Evolutionary conservation across 2,113 vertebrate species (phyloP).

Genomic region (Origma solitaria): DNA sequence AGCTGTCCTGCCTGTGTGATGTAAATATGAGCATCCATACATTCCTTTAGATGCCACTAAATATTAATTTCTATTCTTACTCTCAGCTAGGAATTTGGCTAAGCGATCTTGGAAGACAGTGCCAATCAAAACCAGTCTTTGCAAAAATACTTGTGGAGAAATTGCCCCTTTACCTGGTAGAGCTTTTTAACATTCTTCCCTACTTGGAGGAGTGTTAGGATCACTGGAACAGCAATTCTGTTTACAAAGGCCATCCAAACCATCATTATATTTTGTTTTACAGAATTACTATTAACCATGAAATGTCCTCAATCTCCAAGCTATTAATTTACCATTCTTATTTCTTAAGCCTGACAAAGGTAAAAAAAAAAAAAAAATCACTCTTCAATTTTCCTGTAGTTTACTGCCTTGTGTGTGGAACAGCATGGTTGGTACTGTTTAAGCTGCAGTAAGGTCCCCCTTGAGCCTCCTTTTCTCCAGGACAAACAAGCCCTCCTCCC

Average conservation of each 20-base stretch:
- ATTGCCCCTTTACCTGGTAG: neutral
- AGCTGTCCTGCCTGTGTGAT: neutral
- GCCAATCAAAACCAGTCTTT: neutral
- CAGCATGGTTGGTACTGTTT: neutral
- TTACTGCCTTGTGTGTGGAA: neutral
- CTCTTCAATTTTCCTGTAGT: neutral
- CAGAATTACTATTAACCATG: neutral
- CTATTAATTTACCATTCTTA: neutral
- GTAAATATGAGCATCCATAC: neutral
- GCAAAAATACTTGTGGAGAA: neutral
- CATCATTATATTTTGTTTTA: neutral
- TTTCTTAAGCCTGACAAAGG: neutral
- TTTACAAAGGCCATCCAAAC: neutral
- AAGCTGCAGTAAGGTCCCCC: neutral
- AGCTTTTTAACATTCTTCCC: neutral
- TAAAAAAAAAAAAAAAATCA: neutral
- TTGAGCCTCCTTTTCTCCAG: neutral
- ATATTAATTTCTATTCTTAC: neutral
- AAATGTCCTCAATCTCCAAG: neutral
- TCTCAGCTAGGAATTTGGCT: neutral
- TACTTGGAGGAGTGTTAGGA: neutral
- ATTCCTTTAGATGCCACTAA: neutral
- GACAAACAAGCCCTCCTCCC: neutral
- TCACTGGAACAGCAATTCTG: neutral
- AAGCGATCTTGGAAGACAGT: neutral